Conservation (phyloP, 2,888 invertebrate genomes). For the Psylliodes chrysocephalus region DNA sequence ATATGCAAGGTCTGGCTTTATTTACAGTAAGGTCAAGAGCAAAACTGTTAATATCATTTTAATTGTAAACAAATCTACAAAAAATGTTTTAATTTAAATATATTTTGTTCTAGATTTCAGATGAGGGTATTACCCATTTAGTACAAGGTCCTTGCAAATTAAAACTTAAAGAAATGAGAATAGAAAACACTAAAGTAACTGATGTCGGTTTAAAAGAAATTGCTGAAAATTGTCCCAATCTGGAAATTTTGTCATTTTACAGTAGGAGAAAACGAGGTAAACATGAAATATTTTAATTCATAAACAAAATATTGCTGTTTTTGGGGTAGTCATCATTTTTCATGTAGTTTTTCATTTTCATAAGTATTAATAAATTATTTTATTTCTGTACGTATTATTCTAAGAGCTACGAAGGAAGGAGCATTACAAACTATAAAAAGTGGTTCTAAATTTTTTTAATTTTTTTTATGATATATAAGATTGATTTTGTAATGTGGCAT, state of each 20-base stretch:
- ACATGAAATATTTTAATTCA: not conserved
- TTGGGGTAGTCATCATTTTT: too few relatives aligned
- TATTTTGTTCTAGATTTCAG: conserved; percentile 58
- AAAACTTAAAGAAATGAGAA: conserved; percentile 55
- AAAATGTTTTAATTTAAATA: not conserved
- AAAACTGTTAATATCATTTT: not conserved
- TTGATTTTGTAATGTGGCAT: not conserved
- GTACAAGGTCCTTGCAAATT: conserved; percentile 53
- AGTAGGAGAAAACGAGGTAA: conserved; percentile 45
- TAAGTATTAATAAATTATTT: too few relatives aligned
- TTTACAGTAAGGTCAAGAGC: not conserved
- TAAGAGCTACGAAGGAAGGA: too few relatives aligned
- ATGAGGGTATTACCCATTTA: conserved; percentile 54
- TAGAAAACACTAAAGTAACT: conserved; percentile 54
- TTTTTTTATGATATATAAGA: not conserved
- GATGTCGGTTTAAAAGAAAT: conserved; percentile 55
- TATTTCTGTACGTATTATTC: too few relatives aligned
- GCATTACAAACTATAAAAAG: too few relatives aligned
- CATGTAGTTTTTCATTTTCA: too few relatives aligned
- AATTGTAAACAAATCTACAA: not conserved
- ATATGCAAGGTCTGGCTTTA: not conserved
- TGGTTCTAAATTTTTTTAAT: not conserved
- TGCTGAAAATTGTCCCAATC: conserved; percentile 53
- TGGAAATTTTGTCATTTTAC: conserved; percentile 56
- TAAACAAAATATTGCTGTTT: too few relatives aligned